These are phyloP conservation scores for Mormyrops boulengeri DNA, from an alignment of 2,797 vertebrate genomes.

Conservation along the genomic window DNA sequence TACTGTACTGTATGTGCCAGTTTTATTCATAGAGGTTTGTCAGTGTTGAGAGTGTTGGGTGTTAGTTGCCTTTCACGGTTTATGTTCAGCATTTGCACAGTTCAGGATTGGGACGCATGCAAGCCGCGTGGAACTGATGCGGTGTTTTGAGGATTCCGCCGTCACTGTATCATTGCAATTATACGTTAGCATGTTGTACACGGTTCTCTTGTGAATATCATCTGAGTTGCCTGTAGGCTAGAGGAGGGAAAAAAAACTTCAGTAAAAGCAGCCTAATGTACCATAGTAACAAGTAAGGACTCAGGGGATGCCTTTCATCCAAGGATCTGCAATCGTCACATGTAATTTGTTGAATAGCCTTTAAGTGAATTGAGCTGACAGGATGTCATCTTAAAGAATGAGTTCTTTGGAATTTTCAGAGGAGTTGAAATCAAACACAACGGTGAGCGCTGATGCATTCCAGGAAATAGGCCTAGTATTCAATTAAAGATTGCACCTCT, in stretches of 20 bases:
- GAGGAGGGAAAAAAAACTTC: background rate
- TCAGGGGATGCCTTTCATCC: background rate
- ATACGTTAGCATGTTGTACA: background rate
- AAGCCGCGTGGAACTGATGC: background rate
- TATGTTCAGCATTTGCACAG: background rate
- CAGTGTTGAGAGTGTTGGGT: background rate
- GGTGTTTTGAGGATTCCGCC: background rate
- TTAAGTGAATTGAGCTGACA: background rate
- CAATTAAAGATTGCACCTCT: constrained; percentile 64
- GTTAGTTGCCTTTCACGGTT: background rate
- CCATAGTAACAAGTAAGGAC: background rate
- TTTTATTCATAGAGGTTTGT: background rate
- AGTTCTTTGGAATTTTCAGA: constrained; percentile 28
- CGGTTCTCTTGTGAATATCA: background rate
- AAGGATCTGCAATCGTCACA: background rate
- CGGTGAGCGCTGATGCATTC: constrained; percentile 56
- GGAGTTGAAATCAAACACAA: constrained; percentile 54
- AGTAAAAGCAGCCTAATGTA: background rate
- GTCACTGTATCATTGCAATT: background rate
- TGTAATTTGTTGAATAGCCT: background rate
- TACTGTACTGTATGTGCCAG: background rate
- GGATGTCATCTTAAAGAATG: background rate
- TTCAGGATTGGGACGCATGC: background rate
- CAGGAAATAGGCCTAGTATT: constrained; percentile 44
- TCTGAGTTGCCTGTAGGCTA: background rate